These are phyloP conservation scores for Ypsolopha sequella DNA, from an alignment of 2,888 invertebrate species.

Conservation along the genomic window DNA sequence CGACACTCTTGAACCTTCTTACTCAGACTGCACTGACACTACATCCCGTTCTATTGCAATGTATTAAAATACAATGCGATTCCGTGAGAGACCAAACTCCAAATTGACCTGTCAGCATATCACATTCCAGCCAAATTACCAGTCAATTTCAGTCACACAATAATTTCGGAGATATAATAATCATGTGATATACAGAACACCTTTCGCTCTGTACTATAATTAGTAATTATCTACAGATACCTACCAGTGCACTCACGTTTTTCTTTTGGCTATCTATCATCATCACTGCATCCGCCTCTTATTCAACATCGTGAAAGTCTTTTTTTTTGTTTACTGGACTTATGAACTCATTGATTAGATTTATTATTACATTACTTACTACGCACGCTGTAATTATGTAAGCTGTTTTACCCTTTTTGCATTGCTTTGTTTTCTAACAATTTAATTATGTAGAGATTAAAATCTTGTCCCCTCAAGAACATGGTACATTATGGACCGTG, in stretches of 20 bases:
- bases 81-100: background rate
- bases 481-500: too few species aligned
- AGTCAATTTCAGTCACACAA: background rate
- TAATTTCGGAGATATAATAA: constrained; percentile 46
- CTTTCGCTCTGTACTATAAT: constrained; percentile 48
- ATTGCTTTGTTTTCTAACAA: constrained; percentile 6
- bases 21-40: constrained; percentile 28
- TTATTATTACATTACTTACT: constrained; percentile 21
- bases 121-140: background rate
- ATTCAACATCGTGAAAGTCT: constrained; percentile 47
- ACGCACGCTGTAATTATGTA: background rate
- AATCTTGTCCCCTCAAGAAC: too few species aligned
- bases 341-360: constrained; percentile 35
- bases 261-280: constrained; percentile 40
- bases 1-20: constrained; percentile 39
- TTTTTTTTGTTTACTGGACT: constrained; percentile 30
- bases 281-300: constrained; percentile 34
- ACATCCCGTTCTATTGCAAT: constrained; percentile 18
- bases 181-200: constrained; percentile 39
- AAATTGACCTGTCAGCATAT: background rate
- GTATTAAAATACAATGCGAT: background rate
- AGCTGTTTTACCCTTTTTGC: constrained; percentile 16
- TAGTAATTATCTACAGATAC: constrained; percentile 21
- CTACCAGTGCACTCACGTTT: constrained; percentile 33
- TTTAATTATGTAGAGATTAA: too few species aligned